Evolutionary conservation across 2,797 vertebrate species (phyloP).

Genomic region (Coccyzus lansbergi): DNA sequence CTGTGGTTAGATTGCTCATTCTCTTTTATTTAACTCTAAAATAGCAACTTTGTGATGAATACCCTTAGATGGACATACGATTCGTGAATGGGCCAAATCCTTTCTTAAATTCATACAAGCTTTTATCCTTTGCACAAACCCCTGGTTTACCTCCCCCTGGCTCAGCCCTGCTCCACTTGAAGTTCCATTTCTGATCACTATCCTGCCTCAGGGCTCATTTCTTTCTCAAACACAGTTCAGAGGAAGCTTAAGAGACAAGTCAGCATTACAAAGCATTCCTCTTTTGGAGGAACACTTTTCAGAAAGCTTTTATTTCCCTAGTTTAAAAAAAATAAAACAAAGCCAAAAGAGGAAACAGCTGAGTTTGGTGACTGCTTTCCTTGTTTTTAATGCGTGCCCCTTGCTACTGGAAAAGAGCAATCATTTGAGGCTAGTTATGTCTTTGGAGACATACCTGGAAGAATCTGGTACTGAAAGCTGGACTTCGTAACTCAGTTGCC

Average conservation of each 20-base stretch:
- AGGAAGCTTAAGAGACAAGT: slow-evolving; percentile 11
- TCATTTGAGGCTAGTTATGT: neutral
- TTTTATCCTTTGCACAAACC: neutral
- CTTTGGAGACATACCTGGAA: neutral
- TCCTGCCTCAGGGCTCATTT: slow-evolving; percentile 17
- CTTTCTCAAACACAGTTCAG: neutral
- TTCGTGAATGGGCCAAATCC: neutral
- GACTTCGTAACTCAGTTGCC: neutral
- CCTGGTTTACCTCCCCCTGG: neutral
- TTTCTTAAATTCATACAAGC: neutral
- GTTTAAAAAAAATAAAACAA: neutral
- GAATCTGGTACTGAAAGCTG: neutral
- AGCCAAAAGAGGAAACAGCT: neutral
- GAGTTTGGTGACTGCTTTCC: neutral
- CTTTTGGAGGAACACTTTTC: neutral
- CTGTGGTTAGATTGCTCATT: fast-evolving
- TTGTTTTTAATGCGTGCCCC: neutral
- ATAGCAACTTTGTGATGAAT: neutral
- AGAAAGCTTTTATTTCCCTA: neutral
- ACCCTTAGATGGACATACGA: neutral
- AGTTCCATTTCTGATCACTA: neutral
- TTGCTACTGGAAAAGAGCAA: neutral
- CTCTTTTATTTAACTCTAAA: neutral
- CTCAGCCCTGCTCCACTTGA: neutral
- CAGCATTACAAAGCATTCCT: slow-evolving; percentile 29